Percentiles rank a stretch among this genome's conserved stretches.
Evolutionary conservation across 2,113 vertebrate genomes (phyloP).

Genomic region (Uropsilus gracilis): DNA sequence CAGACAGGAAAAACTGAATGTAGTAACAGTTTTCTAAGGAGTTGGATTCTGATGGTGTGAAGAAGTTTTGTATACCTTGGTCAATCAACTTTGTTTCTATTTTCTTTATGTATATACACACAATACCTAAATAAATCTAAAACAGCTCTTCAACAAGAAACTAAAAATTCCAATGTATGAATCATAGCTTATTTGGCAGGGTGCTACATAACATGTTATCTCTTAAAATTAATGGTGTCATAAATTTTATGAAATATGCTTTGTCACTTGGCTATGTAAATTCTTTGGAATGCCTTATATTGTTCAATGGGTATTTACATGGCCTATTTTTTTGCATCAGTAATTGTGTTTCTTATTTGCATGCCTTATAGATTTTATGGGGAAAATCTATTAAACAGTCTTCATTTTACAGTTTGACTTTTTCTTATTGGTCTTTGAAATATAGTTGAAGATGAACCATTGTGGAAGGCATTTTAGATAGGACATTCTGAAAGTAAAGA

Average conservation of each 20-base stretch:
- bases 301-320: not conserved
- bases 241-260: not conserved
- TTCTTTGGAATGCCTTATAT: not conserved
- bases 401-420: slow-evolving; percentile 29
- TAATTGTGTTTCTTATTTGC: not conserved
- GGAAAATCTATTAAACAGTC: not conserved
- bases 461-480: not conserved
- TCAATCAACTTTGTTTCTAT: not conserved
- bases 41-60: not conserved
- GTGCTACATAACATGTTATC: not conserved
- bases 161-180: not conserved
- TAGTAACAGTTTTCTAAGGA: no score
- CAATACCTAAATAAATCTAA: not conserved
- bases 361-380: not conserved
- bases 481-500: not conserved
- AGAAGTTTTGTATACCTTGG: not conserved
- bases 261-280: not conserved
- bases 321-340: not conserved
- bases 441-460: not conserved
- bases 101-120: not conserved
- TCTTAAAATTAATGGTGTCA: not conserved
- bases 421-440: not conserved
- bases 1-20: not conserved
- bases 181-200: not conserved
- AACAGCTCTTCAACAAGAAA: not conserved